Evolutionary conservation across 2,888 invertebrate genomes (phyloP), one percentile per base, ranked within the genome.

Genomic region (Drosophila ezoana): DNA sequence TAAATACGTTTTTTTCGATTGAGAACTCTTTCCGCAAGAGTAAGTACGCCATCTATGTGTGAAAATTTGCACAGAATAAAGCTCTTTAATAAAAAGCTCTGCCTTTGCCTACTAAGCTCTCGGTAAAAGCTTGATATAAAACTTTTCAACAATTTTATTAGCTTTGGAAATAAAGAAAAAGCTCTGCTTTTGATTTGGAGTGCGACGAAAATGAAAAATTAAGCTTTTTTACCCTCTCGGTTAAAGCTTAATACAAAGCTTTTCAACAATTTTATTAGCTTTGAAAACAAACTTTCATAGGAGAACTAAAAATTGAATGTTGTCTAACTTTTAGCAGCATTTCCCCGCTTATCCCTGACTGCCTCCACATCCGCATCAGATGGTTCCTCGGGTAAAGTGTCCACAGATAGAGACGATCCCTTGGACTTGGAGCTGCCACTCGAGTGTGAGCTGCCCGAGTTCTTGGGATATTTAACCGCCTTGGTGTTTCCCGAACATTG

Each of bases 401-500:
- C 90, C 41, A 90, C 81, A 0, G 91, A 90, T 8, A 74, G 14
- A 0, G 77, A 73, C 0, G 90, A 78, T 8, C 79, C 72, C 52
- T 90, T 90, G 2, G 91, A 90, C 35, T 79, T 81, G 14, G 79
- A 71, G 51, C 77, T 80, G 23, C 72, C 65, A 11, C 48, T 64
- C 0, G 89, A 79, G 11, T 70, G 71, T 0, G 82, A 80, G 14
- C 74, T 76, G 38, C 76, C 74, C 0, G 90, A 89, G 10, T 85
- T 86, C 66, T 91, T 90, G 1, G 91, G 91, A 68, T 94, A 94
- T 53, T 94, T 93, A 0, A 95, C 95, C 0, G 95, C 95, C 88
- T 96, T 96, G 0, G 95, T 94, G 52, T 95, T 95, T 28, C 95
- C 95, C 43, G 94, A 95, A 83, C 95, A 96, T 87, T 94, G 94